Evolutionary conservation across 2,888 invertebrate genomes (phyloP), one percentile per base, ranked within the genome.

Genomic region (Drosophila flavopinicola): DNA sequence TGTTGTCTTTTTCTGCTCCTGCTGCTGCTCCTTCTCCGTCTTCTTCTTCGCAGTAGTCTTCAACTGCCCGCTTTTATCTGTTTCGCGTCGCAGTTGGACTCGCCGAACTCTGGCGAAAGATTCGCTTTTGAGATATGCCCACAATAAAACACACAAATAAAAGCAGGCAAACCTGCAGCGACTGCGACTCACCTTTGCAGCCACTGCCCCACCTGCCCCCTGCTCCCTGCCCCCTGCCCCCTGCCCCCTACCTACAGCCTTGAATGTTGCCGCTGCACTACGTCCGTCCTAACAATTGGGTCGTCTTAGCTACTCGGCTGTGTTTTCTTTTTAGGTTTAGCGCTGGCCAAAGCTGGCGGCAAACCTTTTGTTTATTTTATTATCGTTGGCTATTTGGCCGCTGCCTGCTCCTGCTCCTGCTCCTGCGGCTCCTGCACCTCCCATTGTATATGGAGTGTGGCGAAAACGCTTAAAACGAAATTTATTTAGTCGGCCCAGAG

Each of bases 371-470:
- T 85, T 76, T 85, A 83, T 83, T 85, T 85, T 76, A 78, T 85
- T 84, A 83, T 80, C 82, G 73, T 69, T 87, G 78, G 78, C 85
- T 87, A 76, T 83, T 87, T 75, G 73, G 77, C 54, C 71, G 72
- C 52, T 76, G 61, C 64, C 20, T 10, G 20, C 11, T 29, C 25
- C 41, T 7, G 24, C 25, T 41, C 27, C 25, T 47, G 52, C 57
- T 66, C 47, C 65, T 58, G 38, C 56, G 20, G 42, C 70, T 58
- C 53, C 75, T 73, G 57, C 68, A 57, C 54, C 74, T 77, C 70
- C 72, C 60, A 65, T 88, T 86, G 79, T 88, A 87, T 89, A 84
- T 84, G 87, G 87, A 86, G 89, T 89, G 89, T 88, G 79, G 85
- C 82, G 64, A 76, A 85, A 87, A 79, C 88, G 85, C 88, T 87